Conservation (phyloP, 2,113 vertebrate species). For the Peromyscus polionotus region DNA sequence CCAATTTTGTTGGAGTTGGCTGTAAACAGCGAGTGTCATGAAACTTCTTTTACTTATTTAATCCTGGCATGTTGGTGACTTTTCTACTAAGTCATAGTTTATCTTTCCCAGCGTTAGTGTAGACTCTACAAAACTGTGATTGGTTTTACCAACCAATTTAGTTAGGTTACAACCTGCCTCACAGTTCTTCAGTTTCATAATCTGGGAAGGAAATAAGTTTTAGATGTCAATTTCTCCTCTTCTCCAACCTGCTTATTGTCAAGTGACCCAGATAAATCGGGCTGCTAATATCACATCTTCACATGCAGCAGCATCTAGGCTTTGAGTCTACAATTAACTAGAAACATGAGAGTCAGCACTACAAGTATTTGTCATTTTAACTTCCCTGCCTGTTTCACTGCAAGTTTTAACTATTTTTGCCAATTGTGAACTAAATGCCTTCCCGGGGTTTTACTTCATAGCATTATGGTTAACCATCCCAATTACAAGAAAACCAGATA, state of each 20-base stretch:
- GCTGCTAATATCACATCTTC: slow-evolving; percentile 47
- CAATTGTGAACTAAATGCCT: slow-evolving; percentile 58
- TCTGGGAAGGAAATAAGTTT: slow-evolving; percentile 69
- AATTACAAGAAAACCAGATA: slow-evolving; percentile 68
- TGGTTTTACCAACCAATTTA: slow-evolving; percentile 78
- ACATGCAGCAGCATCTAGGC: neutral
- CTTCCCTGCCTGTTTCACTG: neutral
- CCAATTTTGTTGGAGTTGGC: slow-evolving; percentile 36
- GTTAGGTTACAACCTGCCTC: slow-evolving; percentile 62
- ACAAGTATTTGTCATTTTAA: slow-evolving; percentile 48
- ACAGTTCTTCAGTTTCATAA: slow-evolving; percentile 69
- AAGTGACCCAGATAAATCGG: slow-evolving; percentile 15
- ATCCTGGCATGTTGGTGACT: slow-evolving; percentile 55
- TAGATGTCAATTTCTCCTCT: slow-evolving; percentile 62
- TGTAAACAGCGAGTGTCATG: slow-evolving; percentile 18
- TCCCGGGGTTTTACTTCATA: slow-evolving; percentile 57
- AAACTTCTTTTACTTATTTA: slow-evolving; percentile 59
- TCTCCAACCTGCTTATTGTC: slow-evolving; percentile 6
- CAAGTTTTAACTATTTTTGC: slow-evolving; percentile 71
- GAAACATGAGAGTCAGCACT: slow-evolving; percentile 11
- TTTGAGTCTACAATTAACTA: slow-evolving; percentile 14
- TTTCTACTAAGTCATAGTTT: slow-evolving; percentile 64
- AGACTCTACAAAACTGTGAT: slow-evolving; percentile 69
- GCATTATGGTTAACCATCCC: slow-evolving; percentile 69
- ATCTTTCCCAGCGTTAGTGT: slow-evolving; percentile 35